Evolutionary conservation across 2,888 invertebrate species (phyloP), one percentile per base, ranked within the genome.

Genomic region (Gymnocheta viridis): DNA sequence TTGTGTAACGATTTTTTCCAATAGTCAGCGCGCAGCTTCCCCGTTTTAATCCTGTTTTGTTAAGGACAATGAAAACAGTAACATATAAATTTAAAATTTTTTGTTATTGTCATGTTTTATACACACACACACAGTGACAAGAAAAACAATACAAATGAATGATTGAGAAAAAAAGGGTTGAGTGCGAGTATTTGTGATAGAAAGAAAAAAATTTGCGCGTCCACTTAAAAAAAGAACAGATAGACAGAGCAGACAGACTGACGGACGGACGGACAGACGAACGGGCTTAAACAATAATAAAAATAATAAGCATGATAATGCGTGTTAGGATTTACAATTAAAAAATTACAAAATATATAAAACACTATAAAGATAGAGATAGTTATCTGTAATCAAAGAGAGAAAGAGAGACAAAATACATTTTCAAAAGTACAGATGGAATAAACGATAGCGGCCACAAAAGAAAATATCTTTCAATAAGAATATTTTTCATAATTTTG

Each of bases 321-420:
- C 69, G 81, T 82, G 81, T 82, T 56, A 81, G 60, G 69, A 47
- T 81, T 81, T 74, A 54, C 32, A 74, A 81, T 74, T 74, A 81
- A 67, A 80, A 79, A 66, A 79, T 62, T 79, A 78, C 27, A 78
- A 77, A 77, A 69, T 69, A 4, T 69, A 2, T 29, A 67, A 24
- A 7, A 3, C 35, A 62, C 27, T 22, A 22, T 12, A 14, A 19
- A 32, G 2, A 66, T n/a, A 17, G 4, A 27, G 44, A 47, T 24
- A 51, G 24, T 27, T 49, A 19, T n/a, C 4, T 29, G 6, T 1
- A 60, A 44, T 19, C 12, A 19, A 19, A 12, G 19, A 24, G 51
- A 64, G 54, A 54, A 6, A 70, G 7, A 44, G 54, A 32, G 14
- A 74, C n/a, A 44, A 9, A 10, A 9, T 27, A 10, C 17, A 29